These are phyloP conservation scores for Shargacucullia verbasci DNA, from an alignment of 2,888 invertebrate species.

Conservation along the genomic window DNA sequence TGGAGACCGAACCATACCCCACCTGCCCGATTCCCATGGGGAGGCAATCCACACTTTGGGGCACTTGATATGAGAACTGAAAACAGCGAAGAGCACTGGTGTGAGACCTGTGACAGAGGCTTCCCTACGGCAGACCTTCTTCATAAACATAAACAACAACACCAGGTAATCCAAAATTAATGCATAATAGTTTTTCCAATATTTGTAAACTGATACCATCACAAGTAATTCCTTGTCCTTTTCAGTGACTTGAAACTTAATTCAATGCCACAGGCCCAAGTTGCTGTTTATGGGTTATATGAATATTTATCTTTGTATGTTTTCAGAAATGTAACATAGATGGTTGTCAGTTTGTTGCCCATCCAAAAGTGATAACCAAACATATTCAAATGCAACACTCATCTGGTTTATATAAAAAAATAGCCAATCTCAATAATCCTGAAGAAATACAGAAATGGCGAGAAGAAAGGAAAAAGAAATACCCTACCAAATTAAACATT, in stretches of 20 bases:
- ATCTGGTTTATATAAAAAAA: constrained; percentile 94
- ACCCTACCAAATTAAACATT: constrained; percentile 92
- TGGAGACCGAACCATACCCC: constrained; percentile 50
- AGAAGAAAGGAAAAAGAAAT: constrained; percentile 93
- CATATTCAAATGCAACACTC: constrained; percentile 95
- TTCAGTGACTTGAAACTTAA: too few species aligned
- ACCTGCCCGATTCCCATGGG: constrained; percentile 32
- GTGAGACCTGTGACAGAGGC: constrained; percentile 95
- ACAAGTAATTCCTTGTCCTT: too few species aligned
- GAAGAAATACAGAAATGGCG: constrained; percentile 96
- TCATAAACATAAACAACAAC: constrained; percentile 91
- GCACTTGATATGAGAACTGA: constrained; percentile 26
- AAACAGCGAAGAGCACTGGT: constrained; percentile 83
- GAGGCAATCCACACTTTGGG: constrained; percentile 37
- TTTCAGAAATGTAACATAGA: constrained; percentile 92
- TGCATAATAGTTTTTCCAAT: too few species aligned
- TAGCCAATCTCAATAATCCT: constrained; percentile 92
- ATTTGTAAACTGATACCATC: too few species aligned
- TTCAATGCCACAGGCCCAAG: too few species aligned
- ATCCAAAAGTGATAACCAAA: constrained; percentile 93
- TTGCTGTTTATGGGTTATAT: not conserved
- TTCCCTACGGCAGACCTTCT: constrained; percentile 90
- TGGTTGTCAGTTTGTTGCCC: constrained; percentile 94
- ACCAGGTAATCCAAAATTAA: constrained; percentile 83
- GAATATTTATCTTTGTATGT: constrained; percentile 1